These are phyloP conservation scores for Ceratosolen fusciceps DNA, from an alignment of 1,140 invertebrate genomes.

Conservation along the genomic window DNA sequence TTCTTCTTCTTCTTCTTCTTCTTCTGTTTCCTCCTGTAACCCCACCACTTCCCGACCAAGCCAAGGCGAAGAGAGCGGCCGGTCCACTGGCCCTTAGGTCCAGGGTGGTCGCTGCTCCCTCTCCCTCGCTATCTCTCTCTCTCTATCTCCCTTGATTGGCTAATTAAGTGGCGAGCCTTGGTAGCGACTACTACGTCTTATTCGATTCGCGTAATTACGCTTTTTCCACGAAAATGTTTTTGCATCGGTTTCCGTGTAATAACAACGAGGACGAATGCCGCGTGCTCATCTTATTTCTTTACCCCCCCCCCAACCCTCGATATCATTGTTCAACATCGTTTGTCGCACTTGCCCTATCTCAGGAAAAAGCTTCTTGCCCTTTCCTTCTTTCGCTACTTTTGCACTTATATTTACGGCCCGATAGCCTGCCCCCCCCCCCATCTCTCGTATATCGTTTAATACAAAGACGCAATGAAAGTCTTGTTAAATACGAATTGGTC, in stretches of 20 bases:
- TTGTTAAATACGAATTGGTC: too few species aligned
- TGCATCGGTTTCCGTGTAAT: constrained; percentile 30
- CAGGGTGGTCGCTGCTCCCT: not conserved
- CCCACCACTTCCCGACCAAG: not conserved
- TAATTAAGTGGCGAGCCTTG: constrained; percentile 45
- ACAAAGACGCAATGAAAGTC: too few species aligned
- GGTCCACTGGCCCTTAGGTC: not conserved
- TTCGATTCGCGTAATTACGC: constrained; percentile 33
- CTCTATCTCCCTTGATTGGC: constrained; percentile 38
- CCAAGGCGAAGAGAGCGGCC: not conserved
- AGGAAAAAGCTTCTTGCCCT: too few species aligned
- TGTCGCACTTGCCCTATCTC: constrained; percentile 3
- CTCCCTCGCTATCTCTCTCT: not conserved
- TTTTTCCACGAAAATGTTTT: constrained; percentile 43
- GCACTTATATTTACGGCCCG: too few species aligned
- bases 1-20: not conserved
- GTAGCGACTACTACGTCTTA: constrained; percentile 36
- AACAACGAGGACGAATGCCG: not conserved
- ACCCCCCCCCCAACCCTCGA: not conserved
- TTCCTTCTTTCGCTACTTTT: not conserved
- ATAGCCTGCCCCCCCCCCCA: too few species aligned
- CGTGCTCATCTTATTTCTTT: not conserved
- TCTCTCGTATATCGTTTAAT: too few species aligned
- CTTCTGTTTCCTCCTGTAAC: not conserved
- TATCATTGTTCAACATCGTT: constrained; percentile 40